phyloP scores from a whole-genome alignment of 2,888 invertebrate species.

The Stramonita haemastoma region DNA sequence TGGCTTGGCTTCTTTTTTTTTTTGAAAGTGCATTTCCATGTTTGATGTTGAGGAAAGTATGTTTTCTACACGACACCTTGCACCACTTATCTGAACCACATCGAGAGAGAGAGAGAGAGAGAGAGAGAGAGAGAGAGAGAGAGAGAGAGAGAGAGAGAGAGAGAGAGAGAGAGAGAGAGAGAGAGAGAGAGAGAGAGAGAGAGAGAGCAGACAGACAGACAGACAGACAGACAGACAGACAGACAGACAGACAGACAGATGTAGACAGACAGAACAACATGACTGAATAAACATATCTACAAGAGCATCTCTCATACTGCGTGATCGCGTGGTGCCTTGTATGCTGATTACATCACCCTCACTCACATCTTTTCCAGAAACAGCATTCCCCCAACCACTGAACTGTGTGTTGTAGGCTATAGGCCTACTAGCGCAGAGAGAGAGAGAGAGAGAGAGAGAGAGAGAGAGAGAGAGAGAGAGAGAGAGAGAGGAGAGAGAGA shows the following conservation, averaged over 20 bases:
- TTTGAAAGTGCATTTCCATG: no score
- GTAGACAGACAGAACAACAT: neutral
- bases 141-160: slow-evolving; percentile 31
- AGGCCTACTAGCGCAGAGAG: neutral
- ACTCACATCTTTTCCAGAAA: no score
- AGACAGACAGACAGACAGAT: neutral
- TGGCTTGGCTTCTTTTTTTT: no score
- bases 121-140: slow-evolving; percentile 33
- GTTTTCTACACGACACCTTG: no score
- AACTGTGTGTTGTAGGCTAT: no score
- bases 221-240: neutral
- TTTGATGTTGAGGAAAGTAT: no score
- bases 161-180: neutral
- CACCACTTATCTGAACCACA: neutral
- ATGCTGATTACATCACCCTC: no score
- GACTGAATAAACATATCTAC: no score
- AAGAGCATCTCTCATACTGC: no score
- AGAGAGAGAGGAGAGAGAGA: neutral
- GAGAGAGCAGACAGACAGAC: neutral
- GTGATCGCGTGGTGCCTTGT: no score
- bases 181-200: slow-evolving; percentile 16
- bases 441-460: neutral
- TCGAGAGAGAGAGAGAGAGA: slow-evolving; percentile 10
- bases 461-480: neutral
- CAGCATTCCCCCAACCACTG: no score